Conservation (phyloP, 2,797 vertebrate genomes). For the Ispidina lecontei region DNA sequence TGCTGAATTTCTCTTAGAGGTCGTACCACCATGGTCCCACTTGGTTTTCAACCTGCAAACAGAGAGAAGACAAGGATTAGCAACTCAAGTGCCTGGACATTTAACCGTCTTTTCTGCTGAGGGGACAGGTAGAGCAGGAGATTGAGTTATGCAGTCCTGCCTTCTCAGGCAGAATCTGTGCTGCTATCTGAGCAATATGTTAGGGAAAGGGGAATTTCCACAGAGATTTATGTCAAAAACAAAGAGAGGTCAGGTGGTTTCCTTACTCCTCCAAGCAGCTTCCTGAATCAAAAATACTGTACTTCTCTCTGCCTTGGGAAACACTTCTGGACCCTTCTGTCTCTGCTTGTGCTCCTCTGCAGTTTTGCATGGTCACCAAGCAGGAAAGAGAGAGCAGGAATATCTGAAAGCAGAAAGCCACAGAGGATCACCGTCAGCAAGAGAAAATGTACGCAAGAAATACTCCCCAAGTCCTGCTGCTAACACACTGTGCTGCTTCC, state of each 20-base stretch:
- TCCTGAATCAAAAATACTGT: not conserved
- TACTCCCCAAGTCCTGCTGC: not conserved
- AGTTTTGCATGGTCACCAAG: not conserved
- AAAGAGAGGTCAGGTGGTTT: not conserved
- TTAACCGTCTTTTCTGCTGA: not conserved
- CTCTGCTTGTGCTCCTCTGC: not conserved
- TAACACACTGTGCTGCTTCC: not conserved
- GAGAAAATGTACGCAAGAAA: not conserved
- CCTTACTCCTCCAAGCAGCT: not conserved
- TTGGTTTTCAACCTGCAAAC: not conserved
- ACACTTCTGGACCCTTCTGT: not conserved
- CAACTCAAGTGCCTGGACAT: not conserved
- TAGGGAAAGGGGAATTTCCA: slow-evolving; percentile 58
- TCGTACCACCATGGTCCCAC: not conserved
- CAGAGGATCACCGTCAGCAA: not conserved
- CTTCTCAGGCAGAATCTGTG: slow-evolving; percentile 19
- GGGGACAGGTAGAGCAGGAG: not conserved
- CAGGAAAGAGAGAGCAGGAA: not conserved
- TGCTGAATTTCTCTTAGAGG: not conserved
- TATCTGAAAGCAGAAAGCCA: not conserved
- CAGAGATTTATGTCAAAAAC: not conserved
- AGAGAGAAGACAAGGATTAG: not conserved
- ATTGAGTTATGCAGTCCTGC: not conserved
- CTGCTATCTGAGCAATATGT: slow-evolving; percentile 46
- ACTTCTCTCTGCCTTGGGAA: not conserved